Evolutionary conservation across 1,140 invertebrate genomes (phyloP).

Genomic region (Rhyzopertha dominica): DNA sequence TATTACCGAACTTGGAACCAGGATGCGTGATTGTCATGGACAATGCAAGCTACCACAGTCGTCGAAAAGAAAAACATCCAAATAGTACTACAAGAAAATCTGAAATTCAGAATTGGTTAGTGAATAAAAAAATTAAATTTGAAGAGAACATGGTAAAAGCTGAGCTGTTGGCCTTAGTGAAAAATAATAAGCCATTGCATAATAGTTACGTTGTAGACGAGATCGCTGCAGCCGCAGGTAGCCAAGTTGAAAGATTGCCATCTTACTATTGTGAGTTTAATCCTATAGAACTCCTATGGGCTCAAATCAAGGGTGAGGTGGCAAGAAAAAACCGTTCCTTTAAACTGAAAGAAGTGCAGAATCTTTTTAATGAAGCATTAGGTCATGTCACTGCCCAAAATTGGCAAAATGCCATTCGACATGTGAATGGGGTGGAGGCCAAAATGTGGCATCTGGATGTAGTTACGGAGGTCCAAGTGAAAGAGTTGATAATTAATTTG

Average conservation of each 20-base stretch:
- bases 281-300: slow-evolving; percentile 27
- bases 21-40: slow-evolving; percentile 30
- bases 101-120: slow-evolving; percentile 33
- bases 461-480: no score
- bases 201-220: slow-evolving; percentile 27
- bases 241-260: slow-evolving; percentile 26
- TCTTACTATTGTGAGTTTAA: slow-evolving; percentile 32
- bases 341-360: slow-evolving; percentile 12
- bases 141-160: slow-evolving; percentile 21
- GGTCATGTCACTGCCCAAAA: slow-evolving; percentile 12
- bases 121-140: slow-evolving; percentile 21
- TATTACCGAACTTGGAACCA: slow-evolving; percentile 17
- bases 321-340: slow-evolving; percentile 10
- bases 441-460: no score
- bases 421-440: no score
- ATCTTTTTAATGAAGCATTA: slow-evolving; percentile 19
- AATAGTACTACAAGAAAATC: slow-evolving; percentile 20
- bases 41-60: slow-evolving; percentile 26
- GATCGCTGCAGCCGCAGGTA: slow-evolving; percentile 22
- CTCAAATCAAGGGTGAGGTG: slow-evolving; percentile 19
- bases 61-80: slow-evolving; percentile 22
- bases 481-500: no score
- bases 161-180: slow-evolving; percentile 23
- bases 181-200: slow-evolving; percentile 18
- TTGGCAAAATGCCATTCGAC: slow-evolving; percentile 9